Evolutionary conservation across 2,797 vertebrate genomes (phyloP), one percentile per base, ranked within the genome.

Genomic region (Urophycis tenuis): DNA sequence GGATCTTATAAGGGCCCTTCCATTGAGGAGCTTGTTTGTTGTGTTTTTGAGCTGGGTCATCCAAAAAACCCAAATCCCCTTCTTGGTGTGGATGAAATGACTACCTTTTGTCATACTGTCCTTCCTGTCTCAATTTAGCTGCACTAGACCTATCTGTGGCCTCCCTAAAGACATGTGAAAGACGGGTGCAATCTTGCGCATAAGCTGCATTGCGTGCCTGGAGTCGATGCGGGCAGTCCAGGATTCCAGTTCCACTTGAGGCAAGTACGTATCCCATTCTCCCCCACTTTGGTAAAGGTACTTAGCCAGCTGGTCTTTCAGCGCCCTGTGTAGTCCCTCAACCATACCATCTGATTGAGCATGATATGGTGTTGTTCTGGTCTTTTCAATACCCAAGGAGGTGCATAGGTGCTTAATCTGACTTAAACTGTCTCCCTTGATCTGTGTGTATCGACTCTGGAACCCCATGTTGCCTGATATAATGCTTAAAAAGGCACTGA

Each of bases 261-360:
- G 75, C 3, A 85, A 17, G 29, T 80, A 76, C 31, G 34, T 31
- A 31, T 78, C n/a, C n/a, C n/a, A n/a, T n/a, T n/a, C n/a, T n/a
- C n/a, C n/a, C n/a, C n/a, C 81, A 78, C 45, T 74, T 70, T 77
- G 69, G 67, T n/a, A 75, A 5, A 45, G 71, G 71, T 77, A 77
- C 39, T 79, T 81, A 8, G 77, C 19, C 5, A 82, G 75, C 17
- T 85, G 75, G 35, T 82, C 79, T 30, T 82, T 81, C 31, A 81
- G 19, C 10, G 79, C 81, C 39, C 78, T 36, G 25, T 45, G 78
- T 1, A 73, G 72, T 45, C 73, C 35, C 53, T 85, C 45, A 0
- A 79, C 83, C 53, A 82, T 82, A 3, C 81, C 75, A 3, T 77
- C 75, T 72, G 75, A 72, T 41, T 77, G 32, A 3, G 75, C 70